Evolutionary conservation across 2,113 vertebrate genomes (phyloP), one percentile per base, ranked within the genome.

Genomic region (Numenius arquata): DNA sequence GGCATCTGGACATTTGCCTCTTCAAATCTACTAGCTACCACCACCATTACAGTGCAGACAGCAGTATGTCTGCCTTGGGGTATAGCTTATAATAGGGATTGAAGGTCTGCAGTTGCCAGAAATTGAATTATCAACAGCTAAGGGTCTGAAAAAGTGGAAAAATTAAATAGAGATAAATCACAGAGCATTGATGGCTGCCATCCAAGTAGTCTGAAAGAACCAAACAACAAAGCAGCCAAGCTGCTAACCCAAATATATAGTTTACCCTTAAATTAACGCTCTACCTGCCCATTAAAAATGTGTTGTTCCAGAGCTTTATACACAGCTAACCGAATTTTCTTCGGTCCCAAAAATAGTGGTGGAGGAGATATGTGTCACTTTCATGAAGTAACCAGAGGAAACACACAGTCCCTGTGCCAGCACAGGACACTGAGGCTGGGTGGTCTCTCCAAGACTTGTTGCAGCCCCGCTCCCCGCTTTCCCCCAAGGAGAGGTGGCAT

Each of bases 111-210:
- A 85, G 29, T 95, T 89, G 94, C 89, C 96, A 95, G 87, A 95
- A 95, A 95, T 55, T 55, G 74, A 95, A 95, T 96, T 95, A 91
- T 36, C 81, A 88, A 85, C 92, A 95, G 84, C 87, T 63, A 81
- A 84, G 72, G 76, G 43, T 95, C 84, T 92, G 87, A 85, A 96
- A 91, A 96, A 96, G 84, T 89, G 78, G 66, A 85, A 89, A 94
- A 95, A 96, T 88, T 91, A 95, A 93, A 89, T 41, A 89, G 94
- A 89, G 87, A 93, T 94, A 95, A 94, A 93, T 97, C 87, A 82
- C 89, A 74, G 89, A 87, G 87, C 7, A 1, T n/a, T 79, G 63
- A 66, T 96, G 96, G 95, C 94, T 9, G 23, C 58, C 30, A 36
- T 92, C 96, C 96, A 96, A 94, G 50, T 36, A 89, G 62, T 73